Percentiles rank a stretch among this genome's conserved stretches.
phyloP scores from a whole-genome alignment of 2,888 invertebrate species.

The Acanthosepion esculentum region DNA sequence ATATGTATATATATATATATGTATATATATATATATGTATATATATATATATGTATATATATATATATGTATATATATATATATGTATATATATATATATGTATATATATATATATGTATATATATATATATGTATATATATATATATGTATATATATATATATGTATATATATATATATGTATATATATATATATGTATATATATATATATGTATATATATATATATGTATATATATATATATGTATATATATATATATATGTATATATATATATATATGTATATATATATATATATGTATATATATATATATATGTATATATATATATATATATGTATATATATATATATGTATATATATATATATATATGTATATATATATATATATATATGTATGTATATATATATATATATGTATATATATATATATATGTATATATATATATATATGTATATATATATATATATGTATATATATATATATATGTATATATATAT shows the following conservation, averaged over 20 bases:
- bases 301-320: constrained; percentile 39
- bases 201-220: constrained; percentile 12
- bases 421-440: no score
- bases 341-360: no score
- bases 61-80: constrained; percentile 34
- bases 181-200: constrained; percentile 37
- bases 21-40: constrained; percentile 41
- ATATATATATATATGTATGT: no score
- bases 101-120: constrained; percentile 41
- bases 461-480: no score
- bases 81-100: constrained; percentile 36
- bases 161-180: constrained; percentile 24
- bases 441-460: no score
- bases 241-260: constrained; percentile 36
- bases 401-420: no score
- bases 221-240: constrained; percentile 36
- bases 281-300: constrained; percentile 23
- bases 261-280: constrained; percentile 34
- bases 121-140: constrained; percentile 24
- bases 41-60: constrained; percentile 38
- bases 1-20: not conserved
- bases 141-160: constrained; percentile 38
- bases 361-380: no score
- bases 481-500: no score
- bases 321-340: constrained; percentile 35